Conservation (phyloP, 2,113 vertebrate species). For the Brachyhypopomus occidentalis region DNA sequence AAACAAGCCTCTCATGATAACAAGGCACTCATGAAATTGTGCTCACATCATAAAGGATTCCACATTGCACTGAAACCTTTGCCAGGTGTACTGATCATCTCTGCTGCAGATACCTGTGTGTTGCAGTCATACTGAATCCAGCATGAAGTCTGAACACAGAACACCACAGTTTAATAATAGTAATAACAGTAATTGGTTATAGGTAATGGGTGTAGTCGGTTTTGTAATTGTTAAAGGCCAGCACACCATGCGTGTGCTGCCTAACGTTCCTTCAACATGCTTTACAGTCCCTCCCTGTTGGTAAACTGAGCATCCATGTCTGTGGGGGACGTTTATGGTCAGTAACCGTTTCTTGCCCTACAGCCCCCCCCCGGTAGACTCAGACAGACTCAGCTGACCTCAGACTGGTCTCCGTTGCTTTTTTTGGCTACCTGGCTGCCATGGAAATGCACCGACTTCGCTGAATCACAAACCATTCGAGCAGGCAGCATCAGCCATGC, state of each 20-base stretch:
- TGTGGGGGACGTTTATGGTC: neutral
- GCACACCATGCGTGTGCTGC: neutral
- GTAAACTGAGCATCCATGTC: neutral
- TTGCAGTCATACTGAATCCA: too few relatives aligned
- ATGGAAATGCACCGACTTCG: too few relatives aligned
- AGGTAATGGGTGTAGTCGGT: too few relatives aligned
- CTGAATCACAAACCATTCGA: neutral
- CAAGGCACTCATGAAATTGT: slow-evolving; percentile 9
- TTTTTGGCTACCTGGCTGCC: neutral
- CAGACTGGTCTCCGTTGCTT: neutral
- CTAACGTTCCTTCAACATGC: neutral
- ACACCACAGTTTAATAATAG: too few relatives aligned
- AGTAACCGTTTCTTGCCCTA: neutral
- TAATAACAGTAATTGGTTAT: too few relatives aligned
- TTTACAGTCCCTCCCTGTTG: neutral
- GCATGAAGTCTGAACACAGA: too few relatives aligned
- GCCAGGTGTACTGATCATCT: neutral
- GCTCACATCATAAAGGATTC: neutral
- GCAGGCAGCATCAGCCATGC: neutral
- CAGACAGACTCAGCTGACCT: neutral
- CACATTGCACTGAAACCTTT: neutral
- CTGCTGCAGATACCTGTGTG: neutral
- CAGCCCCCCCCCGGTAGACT: neutral
- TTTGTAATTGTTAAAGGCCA: too few relatives aligned
- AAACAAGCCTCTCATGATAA: slow-evolving; percentile 4